Evolutionary conservation across 2,797 vertebrate genomes (phyloP).

Genomic region (Podarcis lilfordi): DNA sequence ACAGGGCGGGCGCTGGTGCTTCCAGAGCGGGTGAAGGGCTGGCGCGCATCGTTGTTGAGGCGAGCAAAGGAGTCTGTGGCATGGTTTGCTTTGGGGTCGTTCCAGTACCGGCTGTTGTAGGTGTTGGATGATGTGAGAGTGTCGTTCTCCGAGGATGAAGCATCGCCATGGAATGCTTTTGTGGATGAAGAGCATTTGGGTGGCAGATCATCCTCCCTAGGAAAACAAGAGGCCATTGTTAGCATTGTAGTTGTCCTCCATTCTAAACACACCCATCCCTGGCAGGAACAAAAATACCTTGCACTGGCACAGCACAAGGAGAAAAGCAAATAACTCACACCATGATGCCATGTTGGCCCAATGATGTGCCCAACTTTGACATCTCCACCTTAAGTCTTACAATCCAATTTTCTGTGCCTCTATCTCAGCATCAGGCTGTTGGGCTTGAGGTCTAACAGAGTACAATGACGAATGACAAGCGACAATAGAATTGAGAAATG

Average conservation of each 20-base stretch:
- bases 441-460: not conserved
- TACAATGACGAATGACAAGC: too few species aligned
- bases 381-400: not conserved
- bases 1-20: conserved; percentile 74
- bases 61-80: conserved; percentile 89
- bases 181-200: conserved; percentile 88
- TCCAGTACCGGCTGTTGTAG: conserved; percentile 97
- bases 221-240: conserved; percentile 37
- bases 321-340: not conserved
- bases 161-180: conserved; percentile 93
- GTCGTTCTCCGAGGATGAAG: conserved; percentile 96
- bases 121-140: conserved; percentile 97
- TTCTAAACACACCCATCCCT: fast-evolving
- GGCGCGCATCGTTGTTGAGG: conserved; percentile 87
- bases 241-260: not conserved
- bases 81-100: conserved; percentile 88
- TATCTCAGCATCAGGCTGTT: not conserved
- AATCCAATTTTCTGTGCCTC: not conserved
- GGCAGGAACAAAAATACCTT: not conserved
- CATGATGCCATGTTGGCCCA: not conserved
- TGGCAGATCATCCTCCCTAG: conserved; percentile 96
- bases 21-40: conserved; percentile 85
- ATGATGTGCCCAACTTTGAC: not conserved
- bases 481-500: not conserved
- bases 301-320: not conserved